phyloP scores from a whole-genome alignment of 2,113 vertebrate genomes.

The Xyliphius kryptos region DNA sequence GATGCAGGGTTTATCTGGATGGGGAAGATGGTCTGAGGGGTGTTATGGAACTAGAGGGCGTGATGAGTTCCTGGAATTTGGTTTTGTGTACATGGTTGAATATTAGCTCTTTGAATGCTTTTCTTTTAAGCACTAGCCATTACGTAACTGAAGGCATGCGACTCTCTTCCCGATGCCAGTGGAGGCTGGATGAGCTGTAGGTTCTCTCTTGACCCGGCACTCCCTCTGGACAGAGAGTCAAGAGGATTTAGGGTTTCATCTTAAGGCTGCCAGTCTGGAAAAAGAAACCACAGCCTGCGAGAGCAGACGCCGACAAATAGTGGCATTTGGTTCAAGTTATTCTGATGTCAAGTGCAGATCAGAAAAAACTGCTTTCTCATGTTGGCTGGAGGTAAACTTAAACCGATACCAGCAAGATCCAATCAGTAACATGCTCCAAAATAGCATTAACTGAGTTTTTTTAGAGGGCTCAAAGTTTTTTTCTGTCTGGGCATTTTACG shows the following conservation, averaged over 20 bases:
- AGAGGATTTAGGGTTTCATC: slow-evolving; percentile 60
- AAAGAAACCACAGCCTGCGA: slow-evolving; percentile 42
- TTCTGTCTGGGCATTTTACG: neutral
- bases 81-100: too few relatives aligned
- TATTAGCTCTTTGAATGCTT: too few relatives aligned
- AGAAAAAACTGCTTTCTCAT: slow-evolving; percentile 37
- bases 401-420: slow-evolving; percentile 10
- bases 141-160: too few relatives aligned
- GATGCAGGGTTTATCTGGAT: too few relatives aligned
- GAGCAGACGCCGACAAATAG: slow-evolving; percentile 37
- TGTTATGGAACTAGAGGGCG: too few relatives aligned
- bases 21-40: too few relatives aligned
- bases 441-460: slow-evolving; percentile 20
- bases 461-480: neutral
- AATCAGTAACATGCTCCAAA: slow-evolving; percentile 3
- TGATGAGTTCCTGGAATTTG: too few relatives aligned
- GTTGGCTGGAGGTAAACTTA: slow-evolving; percentile 34
- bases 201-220: too few relatives aligned
- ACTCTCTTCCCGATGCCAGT: too few relatives aligned
- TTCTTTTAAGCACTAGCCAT: too few relatives aligned
- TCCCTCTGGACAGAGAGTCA: too few relatives aligned
- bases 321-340: slow-evolving; percentile 59
- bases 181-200: too few relatives aligned
- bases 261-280: slow-evolving; percentile 55
- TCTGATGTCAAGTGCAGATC: slow-evolving; percentile 41